Evolutionary conservation across 2,113 vertebrate genomes (phyloP), one percentile per base, ranked within the genome.

Genomic region (Chionodraco myersi): DNA sequence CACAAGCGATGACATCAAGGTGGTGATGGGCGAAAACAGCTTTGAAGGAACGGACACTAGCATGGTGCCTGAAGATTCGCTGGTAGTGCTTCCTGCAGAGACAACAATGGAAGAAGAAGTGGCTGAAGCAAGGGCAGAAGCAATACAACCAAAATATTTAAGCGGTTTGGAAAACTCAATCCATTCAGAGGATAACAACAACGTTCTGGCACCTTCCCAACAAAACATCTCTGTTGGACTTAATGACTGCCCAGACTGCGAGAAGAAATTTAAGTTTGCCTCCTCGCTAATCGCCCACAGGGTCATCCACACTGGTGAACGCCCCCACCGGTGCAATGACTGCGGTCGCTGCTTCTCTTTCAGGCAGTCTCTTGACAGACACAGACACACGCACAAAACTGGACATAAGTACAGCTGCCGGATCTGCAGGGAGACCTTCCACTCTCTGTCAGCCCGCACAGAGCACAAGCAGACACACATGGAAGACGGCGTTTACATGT

Each of bases 281-380:
- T 96, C 96, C 21, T 95, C 95, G 16, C 87, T 97, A 6, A 92
- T 89, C 36, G 96, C 96, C 47, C 96, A 97, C 79, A 73, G 87
- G 53, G 93, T 94, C 59, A 90, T 93, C 92, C 95, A 95, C 63
- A 89, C 90, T 0, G 93, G 94, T 0, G 93, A 94, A 47, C 89
- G 93, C 1, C 92, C 95, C 34, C 94, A 95, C 90, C 61, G 65
- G 52, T 94, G 93, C 79, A 18, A 23, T 1, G 82, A 90, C 16
- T 94, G 94, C 5, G 91, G 85, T 0, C 90, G 88, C 58, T 72
- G 92, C 83, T 94, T 94, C 64, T 94, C 93, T 18, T 94, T 93
- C 72, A 73, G 93, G 26, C 93, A 94, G 83, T 93, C 92, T 44
- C 83, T 94, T 0, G 91, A 93, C 67, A 48, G 93, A 21, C 93